Conservation (phyloP, 2,797 vertebrate species). For the Chelonia mydas region DNA sequence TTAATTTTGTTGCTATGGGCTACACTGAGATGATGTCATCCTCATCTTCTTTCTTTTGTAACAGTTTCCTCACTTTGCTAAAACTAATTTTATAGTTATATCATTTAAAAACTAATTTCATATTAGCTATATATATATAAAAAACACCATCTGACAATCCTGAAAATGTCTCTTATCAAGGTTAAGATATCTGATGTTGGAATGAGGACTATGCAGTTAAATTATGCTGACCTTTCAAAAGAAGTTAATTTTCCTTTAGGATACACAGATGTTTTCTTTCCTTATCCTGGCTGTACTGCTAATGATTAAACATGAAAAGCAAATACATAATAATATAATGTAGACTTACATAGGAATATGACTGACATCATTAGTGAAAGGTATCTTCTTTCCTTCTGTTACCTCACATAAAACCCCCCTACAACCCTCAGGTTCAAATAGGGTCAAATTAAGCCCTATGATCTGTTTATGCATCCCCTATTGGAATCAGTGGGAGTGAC, state of each 20-base stretch:
- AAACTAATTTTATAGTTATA: not conserved
- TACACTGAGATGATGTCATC: not conserved
- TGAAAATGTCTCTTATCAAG: not conserved
- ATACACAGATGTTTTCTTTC: not conserved
- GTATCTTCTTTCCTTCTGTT: not conserved
- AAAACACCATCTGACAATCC: not conserved
- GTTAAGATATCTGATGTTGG: not conserved
- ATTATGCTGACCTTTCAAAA: not conserved
- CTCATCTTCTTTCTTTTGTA: not conserved
- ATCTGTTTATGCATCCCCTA: not conserved
- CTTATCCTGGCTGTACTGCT: not conserved
- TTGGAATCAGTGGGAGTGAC: not conserved
- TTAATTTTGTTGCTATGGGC: not conserved
- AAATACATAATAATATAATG: not conserved
- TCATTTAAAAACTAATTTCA: accelerated
- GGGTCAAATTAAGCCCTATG: not conserved
- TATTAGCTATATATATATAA: not conserved
- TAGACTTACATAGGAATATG: not conserved
- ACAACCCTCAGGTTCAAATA: not conserved
- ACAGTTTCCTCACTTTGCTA: accelerated
- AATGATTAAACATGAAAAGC: not conserved
- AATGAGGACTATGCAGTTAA: not conserved
- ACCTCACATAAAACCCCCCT: not conserved
- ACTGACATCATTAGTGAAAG: not conserved
- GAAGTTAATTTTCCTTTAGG: not conserved